phyloP scores from a whole-genome alignment of 2,888 invertebrate genomes.

The Clostera curtula region DNA sequence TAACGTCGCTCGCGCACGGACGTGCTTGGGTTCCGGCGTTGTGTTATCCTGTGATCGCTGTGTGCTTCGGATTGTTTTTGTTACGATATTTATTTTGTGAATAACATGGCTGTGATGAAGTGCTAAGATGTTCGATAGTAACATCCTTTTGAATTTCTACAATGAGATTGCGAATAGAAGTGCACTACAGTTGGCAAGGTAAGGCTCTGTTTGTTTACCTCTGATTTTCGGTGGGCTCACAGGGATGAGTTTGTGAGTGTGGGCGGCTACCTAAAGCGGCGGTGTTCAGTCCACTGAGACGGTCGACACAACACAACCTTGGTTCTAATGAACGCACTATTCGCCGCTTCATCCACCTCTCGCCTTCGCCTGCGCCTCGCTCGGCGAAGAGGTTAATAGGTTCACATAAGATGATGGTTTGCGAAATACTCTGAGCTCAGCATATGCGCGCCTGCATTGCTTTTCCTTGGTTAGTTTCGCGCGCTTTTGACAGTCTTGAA shows the following conservation, averaged over 20 bases:
- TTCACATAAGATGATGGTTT: conserved; percentile 74
- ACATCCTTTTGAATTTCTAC: conserved; percentile 68
- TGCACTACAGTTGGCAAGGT: conserved; percentile 74
- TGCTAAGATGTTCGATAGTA: conserved; percentile 72
- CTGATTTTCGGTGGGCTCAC: conserved; percentile 38
- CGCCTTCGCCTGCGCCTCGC: conserved; percentile 70
- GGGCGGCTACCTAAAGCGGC: conserved; percentile 25
- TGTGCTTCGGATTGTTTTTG: conserved; percentile 66
- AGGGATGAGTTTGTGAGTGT: conserved; percentile 32
- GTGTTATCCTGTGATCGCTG: conserved; percentile 68
- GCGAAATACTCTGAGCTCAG: conserved; percentile 61
- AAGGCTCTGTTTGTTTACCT: conserved; percentile 59
- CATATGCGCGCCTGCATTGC: conserved; percentile 52
- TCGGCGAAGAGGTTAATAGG: conserved; percentile 72
- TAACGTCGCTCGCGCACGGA: conserved; percentile 72
- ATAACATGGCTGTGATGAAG: conserved; percentile 70
- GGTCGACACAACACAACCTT: conserved; percentile 58
- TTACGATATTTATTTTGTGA: conserved; percentile 48
- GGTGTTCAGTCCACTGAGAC: conserved; percentile 39
- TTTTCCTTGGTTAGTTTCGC: conserved; percentile 62
- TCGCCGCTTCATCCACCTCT: conserved; percentile 67
- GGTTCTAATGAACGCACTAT: conserved; percentile 68
- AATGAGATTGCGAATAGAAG: conserved; percentile 72
- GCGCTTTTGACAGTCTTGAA: conserved; percentile 44
- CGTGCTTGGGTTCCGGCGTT: conserved; percentile 65